Percentiles rank a stretch among this genome's conserved stretches.
phyloP scores from a whole-genome alignment of 2,113 vertebrate genomes.

The Mesitornis unicolor region DNA sequence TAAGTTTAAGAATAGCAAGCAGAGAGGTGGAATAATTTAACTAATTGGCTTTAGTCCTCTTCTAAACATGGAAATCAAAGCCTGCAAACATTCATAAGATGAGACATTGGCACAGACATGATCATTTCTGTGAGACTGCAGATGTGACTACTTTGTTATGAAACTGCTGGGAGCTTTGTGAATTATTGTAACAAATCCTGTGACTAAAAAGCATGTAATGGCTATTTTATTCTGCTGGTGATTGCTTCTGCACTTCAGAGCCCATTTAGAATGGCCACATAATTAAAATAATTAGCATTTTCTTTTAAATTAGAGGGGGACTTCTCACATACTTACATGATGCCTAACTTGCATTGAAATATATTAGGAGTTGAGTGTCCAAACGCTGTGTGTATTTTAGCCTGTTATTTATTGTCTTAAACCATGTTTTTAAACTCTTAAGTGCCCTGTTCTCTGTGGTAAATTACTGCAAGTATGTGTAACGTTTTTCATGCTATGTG shows the following conservation, averaged over 20 bases:
- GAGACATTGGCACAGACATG: not conserved
- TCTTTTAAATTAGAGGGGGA: not conserved
- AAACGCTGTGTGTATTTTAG: not conserved
- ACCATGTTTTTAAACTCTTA: not conserved
- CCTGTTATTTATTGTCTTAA: not conserved
- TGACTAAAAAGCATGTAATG: slow-evolving; percentile 8
- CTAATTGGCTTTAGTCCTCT: slow-evolving; percentile 1
- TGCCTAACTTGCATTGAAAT: not conserved
- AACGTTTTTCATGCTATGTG: not conserved
- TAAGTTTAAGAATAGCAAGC: slow-evolving; percentile 5
- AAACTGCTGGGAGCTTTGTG: slow-evolving; percentile 18
- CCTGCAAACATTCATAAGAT: not conserved
- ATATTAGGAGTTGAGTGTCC: not conserved
- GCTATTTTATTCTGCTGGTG: not conserved
- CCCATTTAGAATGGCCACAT: not conserved
- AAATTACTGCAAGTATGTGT: not conserved
- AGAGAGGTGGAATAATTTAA: slow-evolving; percentile 19
- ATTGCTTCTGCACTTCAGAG: not conserved
- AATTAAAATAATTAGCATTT: not conserved
- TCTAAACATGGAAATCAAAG: slow-evolving; percentile 32
- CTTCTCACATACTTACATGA: not conserved
- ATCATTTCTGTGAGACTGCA: slow-evolving; percentile 27
- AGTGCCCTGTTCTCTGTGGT: not conserved
- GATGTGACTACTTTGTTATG: slow-evolving; percentile 27
- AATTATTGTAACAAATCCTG: slow-evolving; percentile 10